phyloP scores from a whole-genome alignment of 1,140 invertebrate species.

The Oryctes rhinoceros region DNA sequence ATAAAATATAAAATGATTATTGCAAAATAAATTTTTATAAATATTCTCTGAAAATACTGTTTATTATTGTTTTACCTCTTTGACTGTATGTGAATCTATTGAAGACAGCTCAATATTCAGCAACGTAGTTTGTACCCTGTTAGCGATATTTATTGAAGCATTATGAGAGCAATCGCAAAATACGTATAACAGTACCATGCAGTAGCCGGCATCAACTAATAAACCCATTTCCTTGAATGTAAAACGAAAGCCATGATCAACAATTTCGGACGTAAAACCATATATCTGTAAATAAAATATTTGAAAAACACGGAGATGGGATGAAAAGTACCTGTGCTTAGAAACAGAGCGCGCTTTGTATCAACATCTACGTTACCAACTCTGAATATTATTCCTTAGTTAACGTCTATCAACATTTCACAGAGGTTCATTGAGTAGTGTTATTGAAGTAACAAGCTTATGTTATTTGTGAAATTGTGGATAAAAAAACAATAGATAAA shows the following conservation, averaged over 20 bases:
- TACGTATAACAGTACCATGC: slow-evolving; percentile 65
- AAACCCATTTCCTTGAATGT: slow-evolving; percentile 70
- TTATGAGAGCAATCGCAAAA: slow-evolving; percentile 71
- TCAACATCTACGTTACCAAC: no score
- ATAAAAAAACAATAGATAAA: no score
- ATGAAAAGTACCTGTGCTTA: no score
- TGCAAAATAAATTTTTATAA: slow-evolving; percentile 26
- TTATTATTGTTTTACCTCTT: slow-evolving; percentile 61
- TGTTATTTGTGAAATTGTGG: no score
- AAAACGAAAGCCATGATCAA: slow-evolving; percentile 68
- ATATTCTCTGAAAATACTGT: background rate
- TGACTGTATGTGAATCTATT: slow-evolving; percentile 65
- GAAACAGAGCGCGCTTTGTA: no score
- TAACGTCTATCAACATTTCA: no score
- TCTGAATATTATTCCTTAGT: no score
- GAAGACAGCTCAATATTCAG: slow-evolving; percentile 65
- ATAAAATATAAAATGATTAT: slow-evolving; percentile 20
- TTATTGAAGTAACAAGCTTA: no score
- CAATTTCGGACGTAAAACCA: slow-evolving; percentile 68
- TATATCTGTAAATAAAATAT: slow-evolving; percentile 60
- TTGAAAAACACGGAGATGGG: background rate
- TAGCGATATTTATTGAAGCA: slow-evolving; percentile 64
- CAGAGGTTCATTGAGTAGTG: no score
- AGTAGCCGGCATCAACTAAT: slow-evolving; percentile 69
- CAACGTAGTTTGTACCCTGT: slow-evolving; percentile 65